Evolutionary conservation across 2,113 vertebrate species (phyloP), one percentile per base, ranked within the genome.

Genomic region (Mus musculus): DNA sequence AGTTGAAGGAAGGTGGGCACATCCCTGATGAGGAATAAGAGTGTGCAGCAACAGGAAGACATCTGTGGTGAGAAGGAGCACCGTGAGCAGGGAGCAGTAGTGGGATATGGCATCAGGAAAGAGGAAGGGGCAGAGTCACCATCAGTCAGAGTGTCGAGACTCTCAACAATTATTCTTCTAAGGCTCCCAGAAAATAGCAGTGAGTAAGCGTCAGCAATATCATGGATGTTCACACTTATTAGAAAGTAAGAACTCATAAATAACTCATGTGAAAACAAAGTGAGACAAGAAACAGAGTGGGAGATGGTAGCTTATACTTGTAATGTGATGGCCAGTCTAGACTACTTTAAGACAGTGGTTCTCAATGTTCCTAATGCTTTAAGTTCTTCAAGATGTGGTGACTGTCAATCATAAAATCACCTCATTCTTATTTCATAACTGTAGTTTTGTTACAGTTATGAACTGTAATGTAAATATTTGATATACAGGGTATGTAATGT

Each of bases 51-150:
- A 28, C 46, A 81, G n/a, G 65, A 80, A 86, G 19, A 30, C 39
- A 88, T 42, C 13, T 72, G 28, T 65, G 77, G 36, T 4, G 77
- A 49, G 33, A 42, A 12, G 39, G 20, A 77, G 26, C 54, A 8
- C 26, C 42, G 46, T 85, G 77, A 49, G 8, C 17, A 69, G 39
- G 69, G 52, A 63, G 5, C n/a, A 54, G 16, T 24, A 10, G 72
- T 19, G 49, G 54, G 7, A 36, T 24, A 33, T 65, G n/a, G 54
- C 28, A 6, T 65, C 65, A 95, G 69, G 22, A 46, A 86, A 88
- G 3, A 2, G 36, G n/a, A 49, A 61, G 61, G 12, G 80, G 75
- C 52, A 14, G 3, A 4, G 0, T 28, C 8, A 11, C 8, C 42
- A 5, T 36, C 20, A 7, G 36, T 67, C 36, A 46, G 36, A 86